These are phyloP conservation scores for Caenorhabditis sulstoni DNA, from an alignment of 2,888 invertebrate species.

Conservation along the genomic window DNA sequence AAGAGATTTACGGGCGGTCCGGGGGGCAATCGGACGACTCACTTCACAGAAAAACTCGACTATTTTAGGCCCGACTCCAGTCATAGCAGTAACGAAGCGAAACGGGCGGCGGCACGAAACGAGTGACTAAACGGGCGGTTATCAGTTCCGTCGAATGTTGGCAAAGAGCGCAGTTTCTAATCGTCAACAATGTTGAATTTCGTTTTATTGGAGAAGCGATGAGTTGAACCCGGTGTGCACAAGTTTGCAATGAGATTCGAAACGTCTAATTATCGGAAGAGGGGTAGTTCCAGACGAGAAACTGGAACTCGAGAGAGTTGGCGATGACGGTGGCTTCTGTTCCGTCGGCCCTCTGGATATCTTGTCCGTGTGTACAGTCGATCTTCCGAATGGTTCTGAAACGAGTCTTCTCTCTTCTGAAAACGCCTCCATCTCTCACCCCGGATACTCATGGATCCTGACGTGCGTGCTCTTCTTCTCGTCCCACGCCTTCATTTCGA, in stretches of 20 bases:
- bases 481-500: slow-evolving; percentile 7
- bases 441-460: background rate
- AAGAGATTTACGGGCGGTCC: too few relatives aligned
- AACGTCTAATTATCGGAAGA: too few relatives aligned
- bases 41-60: slow-evolving; percentile 15
- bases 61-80: background rate
- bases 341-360: slow-evolving; percentile 16
- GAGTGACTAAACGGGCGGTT: background rate
- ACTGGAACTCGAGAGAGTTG: background rate
- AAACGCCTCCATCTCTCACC: too few relatives aligned
- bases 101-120: background rate
- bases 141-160: too few relatives aligned
- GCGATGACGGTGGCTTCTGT: slow-evolving; percentile 6
- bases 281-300: slow-evolving; percentile 17
- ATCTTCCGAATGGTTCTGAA: background rate
- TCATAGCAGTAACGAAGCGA: background rate
- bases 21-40: background rate
- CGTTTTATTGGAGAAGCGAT: too few relatives aligned
- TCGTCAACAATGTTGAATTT: too few relatives aligned
- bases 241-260: too few relatives aligned
- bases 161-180: too few relatives aligned
- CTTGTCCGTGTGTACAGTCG: slow-evolving; percentile 3
- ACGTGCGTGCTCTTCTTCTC: background rate
- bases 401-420: too few relatives aligned
- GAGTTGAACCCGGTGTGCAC: too few relatives aligned